These are phyloP conservation scores for Trachurus trachurus DNA, from an alignment of 2,797 vertebrate genomes.

Conservation along the genomic window DNA sequence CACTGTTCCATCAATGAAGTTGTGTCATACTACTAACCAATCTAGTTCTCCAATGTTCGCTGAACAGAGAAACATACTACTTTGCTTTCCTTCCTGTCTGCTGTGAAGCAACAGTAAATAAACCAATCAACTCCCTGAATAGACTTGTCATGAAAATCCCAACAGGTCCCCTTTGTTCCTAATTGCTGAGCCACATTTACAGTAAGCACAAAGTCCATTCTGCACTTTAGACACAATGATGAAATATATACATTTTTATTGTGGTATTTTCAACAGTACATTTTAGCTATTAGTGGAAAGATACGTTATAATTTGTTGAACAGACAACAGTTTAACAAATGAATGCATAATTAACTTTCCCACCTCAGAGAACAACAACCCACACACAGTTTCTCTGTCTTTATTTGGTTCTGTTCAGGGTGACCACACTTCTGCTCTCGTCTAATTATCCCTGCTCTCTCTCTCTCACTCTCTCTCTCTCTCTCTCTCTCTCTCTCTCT, in stretches of 20 bases:
- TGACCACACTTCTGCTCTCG: background rate
- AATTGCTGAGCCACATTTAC: background rate
- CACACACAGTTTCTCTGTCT: background rate
- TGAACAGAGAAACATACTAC: background rate
- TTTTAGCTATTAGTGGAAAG: background rate
- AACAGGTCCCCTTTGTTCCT: background rate
- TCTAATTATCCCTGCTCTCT: background rate
- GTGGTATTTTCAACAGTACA: background rate
- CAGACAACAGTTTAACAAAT: background rate
- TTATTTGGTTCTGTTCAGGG: background rate
- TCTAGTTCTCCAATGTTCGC: background rate
- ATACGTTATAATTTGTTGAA: background rate
- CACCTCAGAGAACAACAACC: background rate
- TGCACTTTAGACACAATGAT: background rate
- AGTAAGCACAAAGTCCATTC: background rate
- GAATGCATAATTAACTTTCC: background rate
- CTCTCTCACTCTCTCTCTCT: too few relatives aligned
- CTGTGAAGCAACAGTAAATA: background rate
- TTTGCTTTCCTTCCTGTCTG: background rate
- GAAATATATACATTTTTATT: background rate
- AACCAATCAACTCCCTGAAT: background rate
- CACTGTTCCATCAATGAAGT: background rate
- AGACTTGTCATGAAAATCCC: background rate
- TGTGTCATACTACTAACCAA: too few relatives aligned
- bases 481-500: too few relatives aligned